Conservation (phyloP, 1,140 invertebrate genomes). For the Notospermus geniculatus region DNA sequence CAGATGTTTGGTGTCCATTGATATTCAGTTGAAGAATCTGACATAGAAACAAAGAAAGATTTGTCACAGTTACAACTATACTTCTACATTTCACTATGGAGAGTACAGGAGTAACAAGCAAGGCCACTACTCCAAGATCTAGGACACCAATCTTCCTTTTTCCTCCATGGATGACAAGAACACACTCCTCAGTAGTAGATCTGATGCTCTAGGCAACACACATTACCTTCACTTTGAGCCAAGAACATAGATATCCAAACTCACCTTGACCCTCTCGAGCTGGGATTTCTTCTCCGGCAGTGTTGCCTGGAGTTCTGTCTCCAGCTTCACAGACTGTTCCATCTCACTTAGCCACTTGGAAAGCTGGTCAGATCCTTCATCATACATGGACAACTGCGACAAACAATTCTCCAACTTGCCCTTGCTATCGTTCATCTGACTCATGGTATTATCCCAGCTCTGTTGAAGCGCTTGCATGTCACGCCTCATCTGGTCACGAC, state of each 20-base stretch:
- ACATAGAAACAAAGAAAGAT: background rate
- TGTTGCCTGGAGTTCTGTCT: conserved; percentile 85
- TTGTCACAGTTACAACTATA: background rate
- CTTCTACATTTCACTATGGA: too few relatives aligned
- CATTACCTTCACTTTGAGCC: too few relatives aligned
- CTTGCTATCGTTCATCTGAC: conserved; percentile 87
- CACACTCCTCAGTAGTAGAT: too few relatives aligned
- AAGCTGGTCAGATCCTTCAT: conserved; percentile 69
- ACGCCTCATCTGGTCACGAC: conserved; percentile 83
- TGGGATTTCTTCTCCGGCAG: conserved; percentile 92
- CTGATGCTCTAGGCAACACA: too few relatives aligned
- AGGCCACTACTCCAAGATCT: too few relatives aligned
- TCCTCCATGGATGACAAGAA: too few relatives aligned
- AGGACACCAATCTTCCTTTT: too few relatives aligned
- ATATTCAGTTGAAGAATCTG: conserved; percentile 78
- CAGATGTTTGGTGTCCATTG: conserved; percentile 86
- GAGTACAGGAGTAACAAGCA: too few relatives aligned
- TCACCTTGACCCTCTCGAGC: conserved; percentile 85
- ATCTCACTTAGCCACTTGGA: conserved; percentile 89
- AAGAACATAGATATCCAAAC: too few relatives aligned
- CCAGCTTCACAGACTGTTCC: conserved; percentile 83
- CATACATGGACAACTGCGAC: conserved; percentile 50
- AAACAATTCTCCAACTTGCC: conserved; percentile 79
- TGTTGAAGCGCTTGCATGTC: conserved; percentile 80
- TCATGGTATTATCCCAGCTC: conserved; percentile 81